phyloP scores from a whole-genome alignment of 2,113 vertebrate genomes.

The zebrafish (Danio rerio) region DNA sequence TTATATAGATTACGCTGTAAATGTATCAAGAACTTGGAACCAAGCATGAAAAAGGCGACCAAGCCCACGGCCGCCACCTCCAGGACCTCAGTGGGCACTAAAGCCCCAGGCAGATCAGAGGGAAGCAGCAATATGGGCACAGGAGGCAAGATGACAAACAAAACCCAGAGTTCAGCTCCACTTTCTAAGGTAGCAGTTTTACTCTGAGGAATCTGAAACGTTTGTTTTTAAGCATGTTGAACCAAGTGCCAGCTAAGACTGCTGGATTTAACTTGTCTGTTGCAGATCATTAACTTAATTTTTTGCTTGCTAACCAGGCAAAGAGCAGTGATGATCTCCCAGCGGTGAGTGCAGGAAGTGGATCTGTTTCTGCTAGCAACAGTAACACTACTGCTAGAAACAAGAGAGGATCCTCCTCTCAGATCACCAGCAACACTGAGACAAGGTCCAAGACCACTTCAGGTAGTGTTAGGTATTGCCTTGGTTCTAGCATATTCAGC shows the following conservation, averaged over 20 bases:
- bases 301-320: constrained; percentile 70
- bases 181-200: constrained; percentile 78
- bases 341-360: constrained; percentile 78
- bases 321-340: constrained; percentile 89
- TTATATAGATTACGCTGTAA: constrained; percentile 77
- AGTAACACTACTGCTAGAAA: constrained; percentile 74
- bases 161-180: constrained; percentile 70
- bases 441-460: constrained; percentile 74
- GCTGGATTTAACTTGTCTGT: not conserved
- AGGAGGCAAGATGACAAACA: constrained; percentile 69
- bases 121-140: constrained; percentile 71
- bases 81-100: constrained; percentile 64
- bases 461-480: constrained; percentile 68
- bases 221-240: not conserved
- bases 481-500: not conserved
- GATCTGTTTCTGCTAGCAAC: constrained; percentile 66
- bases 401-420: constrained; percentile 76
- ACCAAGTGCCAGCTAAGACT: not conserved
- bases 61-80: constrained; percentile 74
- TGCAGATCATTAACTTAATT: not conserved
- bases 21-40: constrained; percentile 83
- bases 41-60: constrained; percentile 89
- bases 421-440: constrained; percentile 72
- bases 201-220: not conserved
- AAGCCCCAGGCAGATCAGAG: constrained; percentile 78